Percentiles rank a stretch among this genome's conserved stretches.
These are phyloP conservation scores for Carassius auratus DNA, from an alignment of 2,113 vertebrate genomes.

Conservation along the genomic window DNA sequence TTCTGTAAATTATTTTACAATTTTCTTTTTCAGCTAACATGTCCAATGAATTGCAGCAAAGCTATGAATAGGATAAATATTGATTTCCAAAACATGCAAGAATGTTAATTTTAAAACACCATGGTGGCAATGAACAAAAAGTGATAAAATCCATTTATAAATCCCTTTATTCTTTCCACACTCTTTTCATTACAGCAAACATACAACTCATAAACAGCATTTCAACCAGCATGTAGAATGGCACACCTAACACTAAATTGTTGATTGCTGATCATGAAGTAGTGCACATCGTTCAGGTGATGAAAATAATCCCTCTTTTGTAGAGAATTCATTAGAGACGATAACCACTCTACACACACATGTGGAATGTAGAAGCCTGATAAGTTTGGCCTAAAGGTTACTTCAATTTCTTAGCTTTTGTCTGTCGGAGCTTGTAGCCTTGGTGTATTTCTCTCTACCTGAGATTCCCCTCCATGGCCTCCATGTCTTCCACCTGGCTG, in stretches of 20 bases:
- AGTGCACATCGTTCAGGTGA: neutral
- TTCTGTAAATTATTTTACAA: neutral
- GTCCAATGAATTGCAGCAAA: neutral
- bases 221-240: neutral
- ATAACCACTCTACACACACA: conserved; percentile 4
- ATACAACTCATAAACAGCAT: neutral
- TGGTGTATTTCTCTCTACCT: neutral
- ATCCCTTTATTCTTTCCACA: neutral
- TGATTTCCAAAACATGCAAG: neutral
- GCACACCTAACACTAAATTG: neutral
- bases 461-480: neutral
- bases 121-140: neutral
- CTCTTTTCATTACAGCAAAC: neutral
- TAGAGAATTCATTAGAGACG: neutral
- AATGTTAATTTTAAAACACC: neutral
- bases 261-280: neutral
- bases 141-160: neutral
- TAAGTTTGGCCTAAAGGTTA: conserved; percentile 23
- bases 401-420: conserved; percentile 32
- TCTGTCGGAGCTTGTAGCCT: conserved; percentile 8
- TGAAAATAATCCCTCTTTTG: conserved; percentile 10
- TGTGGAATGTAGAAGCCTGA: conserved; percentile 29
- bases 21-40: neutral
- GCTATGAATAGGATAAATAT: neutral
- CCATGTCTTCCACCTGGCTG: neutral